phyloP scores from a whole-genome alignment of 2,888 invertebrate species.

The Leptopterna dolabrata region DNA sequence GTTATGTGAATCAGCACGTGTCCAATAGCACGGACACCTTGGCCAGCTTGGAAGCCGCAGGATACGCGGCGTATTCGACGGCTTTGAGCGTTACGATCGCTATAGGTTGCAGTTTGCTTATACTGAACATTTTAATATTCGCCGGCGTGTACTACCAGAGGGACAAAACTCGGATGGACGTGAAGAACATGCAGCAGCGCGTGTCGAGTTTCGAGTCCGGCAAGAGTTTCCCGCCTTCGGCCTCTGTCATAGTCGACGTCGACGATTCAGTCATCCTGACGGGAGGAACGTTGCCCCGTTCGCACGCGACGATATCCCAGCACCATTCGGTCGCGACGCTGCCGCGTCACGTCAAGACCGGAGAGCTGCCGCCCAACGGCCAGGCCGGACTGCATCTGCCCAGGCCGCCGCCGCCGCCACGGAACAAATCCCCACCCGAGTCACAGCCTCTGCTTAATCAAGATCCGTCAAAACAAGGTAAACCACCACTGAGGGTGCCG shows the following conservation, averaged over 20 bases:
- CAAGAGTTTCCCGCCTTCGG: conserved; percentile 83
- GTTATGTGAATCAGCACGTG: conserved; percentile 70
- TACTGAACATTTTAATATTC: conserved; percentile 85
- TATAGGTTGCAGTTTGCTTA: conserved; percentile 83
- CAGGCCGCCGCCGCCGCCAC: conserved; percentile 66
- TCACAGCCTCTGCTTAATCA: conserved; percentile 63
- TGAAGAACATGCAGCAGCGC: conserved; percentile 80
- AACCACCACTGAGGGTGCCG: conserved; percentile 71
- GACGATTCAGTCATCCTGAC: conserved; percentile 74
- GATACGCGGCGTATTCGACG: conserved; percentile 79
- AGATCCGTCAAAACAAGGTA: conserved; percentile 58
- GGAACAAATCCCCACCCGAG: conserved; percentile 62
- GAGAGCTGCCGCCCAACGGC: conserved; percentile 62
- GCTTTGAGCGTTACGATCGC: conserved; percentile 83
- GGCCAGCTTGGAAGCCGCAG: conserved; percentile 83
- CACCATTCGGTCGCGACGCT: conserved; percentile 60
- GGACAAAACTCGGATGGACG: conserved; percentile 82
- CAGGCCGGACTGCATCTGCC: conserved; percentile 67
- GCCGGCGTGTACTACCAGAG: conserved; percentile 87
- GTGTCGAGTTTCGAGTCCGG: conserved; percentile 69
- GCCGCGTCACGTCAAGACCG: conserved; percentile 56
- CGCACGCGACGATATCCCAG: conserved; percentile 56
- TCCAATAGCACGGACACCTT: conserved; percentile 78
- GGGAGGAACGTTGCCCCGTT: conserved; percentile 59
- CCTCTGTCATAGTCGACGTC: conserved; percentile 85